phyloP scores from a whole-genome alignment of 2,797 vertebrate species.

The Phalanger gymnotis region DNA sequence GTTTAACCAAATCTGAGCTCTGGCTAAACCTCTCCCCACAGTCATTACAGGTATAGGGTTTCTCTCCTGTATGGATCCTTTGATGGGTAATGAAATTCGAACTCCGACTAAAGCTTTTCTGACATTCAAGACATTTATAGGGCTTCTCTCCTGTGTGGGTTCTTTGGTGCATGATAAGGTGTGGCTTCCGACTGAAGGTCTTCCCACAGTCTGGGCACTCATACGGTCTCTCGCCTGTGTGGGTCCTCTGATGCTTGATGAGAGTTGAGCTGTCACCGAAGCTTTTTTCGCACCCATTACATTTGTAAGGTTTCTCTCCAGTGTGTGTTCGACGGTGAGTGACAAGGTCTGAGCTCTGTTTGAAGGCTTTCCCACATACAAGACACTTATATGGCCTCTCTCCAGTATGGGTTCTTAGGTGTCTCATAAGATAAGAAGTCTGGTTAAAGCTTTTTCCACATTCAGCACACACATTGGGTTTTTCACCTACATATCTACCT shows the following conservation, averaged over 20 bases:
- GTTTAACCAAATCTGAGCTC: slow-evolving; percentile 67
- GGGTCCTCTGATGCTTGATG: slow-evolving; percentile 65
- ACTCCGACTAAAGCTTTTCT: slow-evolving; percentile 71
- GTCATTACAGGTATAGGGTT: slow-evolving; percentile 54
- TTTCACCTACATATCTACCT: slow-evolving; percentile 5
- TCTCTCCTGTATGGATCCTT: slow-evolving; percentile 62
- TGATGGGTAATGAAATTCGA: slow-evolving; percentile 71
- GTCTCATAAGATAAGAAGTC: slow-evolving; percentile 76
- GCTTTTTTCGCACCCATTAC: slow-evolving; percentile 54
- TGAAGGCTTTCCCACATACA: slow-evolving; percentile 65
- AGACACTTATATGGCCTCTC: slow-evolving; percentile 49
- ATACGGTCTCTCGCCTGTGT: slow-evolving; percentile 43
- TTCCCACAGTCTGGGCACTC: slow-evolving; percentile 60
- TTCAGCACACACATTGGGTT: slow-evolving; percentile 62
- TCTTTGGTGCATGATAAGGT: slow-evolving; percentile 56
- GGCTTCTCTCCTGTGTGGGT: slow-evolving; percentile 66
- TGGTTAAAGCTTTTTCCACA: slow-evolving; percentile 81
- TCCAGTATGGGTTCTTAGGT: slow-evolving; percentile 50
- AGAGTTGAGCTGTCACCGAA: slow-evolving; percentile 62
- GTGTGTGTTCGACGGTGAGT: slow-evolving; percentile 62
- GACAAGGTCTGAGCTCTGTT: slow-evolving; percentile 63
- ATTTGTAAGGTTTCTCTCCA: slow-evolving; percentile 50
- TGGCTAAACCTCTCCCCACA: slow-evolving; percentile 66
- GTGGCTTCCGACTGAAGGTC: slow-evolving; percentile 45
- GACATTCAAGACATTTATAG: slow-evolving; percentile 60